Base-by-base conservation (phyloP, 2,797 vertebrate genomes). In the Diplodus puntazzo region DNA sequence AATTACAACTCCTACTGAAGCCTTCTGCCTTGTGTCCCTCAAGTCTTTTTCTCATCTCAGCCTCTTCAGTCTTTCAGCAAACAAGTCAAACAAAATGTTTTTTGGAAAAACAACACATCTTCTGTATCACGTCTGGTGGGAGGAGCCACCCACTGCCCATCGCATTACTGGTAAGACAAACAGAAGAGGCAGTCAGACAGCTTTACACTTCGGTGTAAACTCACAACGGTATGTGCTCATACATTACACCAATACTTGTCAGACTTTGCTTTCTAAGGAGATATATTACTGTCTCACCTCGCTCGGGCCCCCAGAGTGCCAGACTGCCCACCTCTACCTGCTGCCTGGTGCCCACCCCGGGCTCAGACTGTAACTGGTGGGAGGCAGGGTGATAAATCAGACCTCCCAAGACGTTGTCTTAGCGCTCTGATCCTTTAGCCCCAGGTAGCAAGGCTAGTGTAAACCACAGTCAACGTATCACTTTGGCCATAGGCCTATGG, bases 381-480 rank as follows among this genome's bases (percentile, higher is more conserved):
- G 58, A 81, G 60, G 75, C 20, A 78, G 11, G 54, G 88, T 80
- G 85, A 89, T 92, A 87, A 88, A 91, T 92, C 87, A 87, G 73
- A 77, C 75, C 80, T 86, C 74, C 79, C 75, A 68, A 71, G 76
- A 86, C 16, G 65, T 84, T 83, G 74, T 88, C 87, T 88, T 82
- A 86, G 75, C 30, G 25, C 78, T 75, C 60, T 90, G 85, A 88
- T 91, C 87, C 74, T 91, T 85, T 74, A 79, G 87, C 88, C 85
- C 78, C 71, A 77, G 78, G 87, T 81, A 75, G 83, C 63, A 53
- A 72, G 69, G 74, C 79, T 68, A 78, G 80, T 89, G 92, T 92
- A 92, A 92, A 90, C 82, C 81, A 80, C 77, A 78, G 88, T 88
- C 85, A 87, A 89, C 85, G 84, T 64, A 89, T 90, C 75, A 86